Conservation (phyloP, 2,113 vertebrate species). For the Balaeniceps rex region DNA sequence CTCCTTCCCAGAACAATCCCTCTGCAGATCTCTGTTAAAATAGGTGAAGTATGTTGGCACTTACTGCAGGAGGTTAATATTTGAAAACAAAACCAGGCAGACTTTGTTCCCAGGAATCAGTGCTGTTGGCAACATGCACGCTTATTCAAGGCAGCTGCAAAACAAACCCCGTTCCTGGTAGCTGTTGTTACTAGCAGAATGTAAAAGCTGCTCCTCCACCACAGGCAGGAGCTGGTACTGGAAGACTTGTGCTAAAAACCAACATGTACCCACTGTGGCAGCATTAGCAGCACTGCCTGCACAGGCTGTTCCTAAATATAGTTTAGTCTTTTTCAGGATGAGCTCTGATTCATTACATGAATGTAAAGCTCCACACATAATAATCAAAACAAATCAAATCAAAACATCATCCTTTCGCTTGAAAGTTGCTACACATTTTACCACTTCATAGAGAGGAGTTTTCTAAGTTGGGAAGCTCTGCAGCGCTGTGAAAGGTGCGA, state of each 20-base stretch:
- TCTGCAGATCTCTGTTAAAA: not conserved
- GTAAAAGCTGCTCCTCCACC: not conserved
- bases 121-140: not conserved
- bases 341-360: not conserved
- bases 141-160: constrained; percentile 30
- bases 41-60: not conserved
- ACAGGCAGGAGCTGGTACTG: not conserved
- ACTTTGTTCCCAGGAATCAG: not conserved
- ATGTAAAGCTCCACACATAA: fast-evolving
- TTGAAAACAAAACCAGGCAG: not conserved
- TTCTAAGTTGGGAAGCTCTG: not conserved
- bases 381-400: not conserved
- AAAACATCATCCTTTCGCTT: not conserved
- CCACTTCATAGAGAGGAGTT: not conserved
- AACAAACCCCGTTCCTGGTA: not conserved
- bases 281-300: not conserved
- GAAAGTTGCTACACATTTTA: not conserved
- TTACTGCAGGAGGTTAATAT: constrained; percentile 8
- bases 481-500: not conserved
- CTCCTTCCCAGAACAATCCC: not conserved
- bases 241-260: not conserved
- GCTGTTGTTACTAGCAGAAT: not conserved
- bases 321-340: not conserved
- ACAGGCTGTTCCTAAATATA: not conserved
- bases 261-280: not conserved